Evolutionary conservation across 2,797 vertebrate genomes (phyloP).

Genomic region (Muscicapa comitata): DNA sequence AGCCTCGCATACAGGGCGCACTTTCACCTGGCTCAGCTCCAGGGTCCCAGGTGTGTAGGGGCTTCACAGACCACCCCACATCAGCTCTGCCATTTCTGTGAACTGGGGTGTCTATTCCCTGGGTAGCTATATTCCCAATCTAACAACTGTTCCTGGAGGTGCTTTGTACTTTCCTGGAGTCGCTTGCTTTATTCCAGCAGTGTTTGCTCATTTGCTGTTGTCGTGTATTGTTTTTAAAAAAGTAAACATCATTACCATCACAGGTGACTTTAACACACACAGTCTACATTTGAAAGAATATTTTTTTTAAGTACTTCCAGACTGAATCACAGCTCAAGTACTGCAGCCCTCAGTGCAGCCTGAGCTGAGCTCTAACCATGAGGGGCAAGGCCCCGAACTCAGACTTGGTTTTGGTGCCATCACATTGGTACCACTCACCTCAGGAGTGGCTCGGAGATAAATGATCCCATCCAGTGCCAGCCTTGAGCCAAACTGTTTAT

Average conservation of each 20-base stretch:
- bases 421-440: constrained; percentile 73
- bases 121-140: not conserved
- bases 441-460: constrained; percentile 88
- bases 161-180: not conserved
- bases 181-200: not conserved
- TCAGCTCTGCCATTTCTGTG: not conserved
- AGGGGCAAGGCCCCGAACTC: not conserved
- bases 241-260: not conserved
- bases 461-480: constrained; percentile 89
- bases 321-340: not conserved
- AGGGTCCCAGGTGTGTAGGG: not conserved
- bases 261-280: not conserved
- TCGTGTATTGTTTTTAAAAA: not conserved
- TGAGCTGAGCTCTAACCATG: not conserved
- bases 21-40: not conserved
- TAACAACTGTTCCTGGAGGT: not conserved
- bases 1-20: fast-evolving
- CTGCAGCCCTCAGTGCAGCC: not conserved
- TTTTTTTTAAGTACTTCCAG: not conserved
- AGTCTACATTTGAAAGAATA: not conserved
- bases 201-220: not conserved
- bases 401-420: fast-evolving
- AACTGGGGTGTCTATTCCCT: not conserved
- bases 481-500: constrained; percentile 84
- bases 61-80: not conserved